Evolutionary conservation across 2,888 invertebrate species (phyloP).

Genomic region (Drosophila nigritarsus): DNA sequence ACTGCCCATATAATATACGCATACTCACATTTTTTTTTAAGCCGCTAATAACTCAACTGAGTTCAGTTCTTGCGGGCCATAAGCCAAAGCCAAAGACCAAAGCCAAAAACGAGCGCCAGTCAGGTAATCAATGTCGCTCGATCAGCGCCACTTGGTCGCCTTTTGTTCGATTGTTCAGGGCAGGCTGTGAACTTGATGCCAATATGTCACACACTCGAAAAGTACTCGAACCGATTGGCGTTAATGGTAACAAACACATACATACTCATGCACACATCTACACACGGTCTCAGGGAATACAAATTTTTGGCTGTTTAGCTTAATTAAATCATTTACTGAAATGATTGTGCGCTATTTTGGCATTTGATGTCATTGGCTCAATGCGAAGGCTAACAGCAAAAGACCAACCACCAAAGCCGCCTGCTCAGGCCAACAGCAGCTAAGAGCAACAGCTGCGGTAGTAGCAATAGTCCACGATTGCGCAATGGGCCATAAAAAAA

Average conservation of each 20-base stretch:
- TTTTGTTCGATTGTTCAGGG: conserved; percentile 66
- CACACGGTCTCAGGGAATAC: conserved; percentile 15
- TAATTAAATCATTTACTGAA: conserved; percentile 81
- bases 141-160: conserved; percentile 79
- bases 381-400: conserved; percentile 66
- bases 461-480: conserved; percentile 30
- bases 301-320: conserved; percentile 70
- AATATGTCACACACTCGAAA: conserved; percentile 80
- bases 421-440: conserved; percentile 8
- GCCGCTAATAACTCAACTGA: conserved; percentile 69
- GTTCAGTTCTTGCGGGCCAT: conserved; percentile 56
- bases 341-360: conserved; percentile 79
- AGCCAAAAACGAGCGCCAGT: conserved; percentile 23
- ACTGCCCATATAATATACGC: conserved; percentile 33
- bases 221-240: conserved; percentile 60
- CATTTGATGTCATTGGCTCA: conserved; percentile 74
- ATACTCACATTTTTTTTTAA: conserved; percentile 41
- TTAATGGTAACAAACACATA: conserved; percentile 39
- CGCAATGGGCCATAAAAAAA: conserved; percentile 51
- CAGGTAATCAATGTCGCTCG: conserved; percentile 76
- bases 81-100: conserved; percentile 21
- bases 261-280: conserved; percentile 10
- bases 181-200: conserved; percentile 76
- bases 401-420: conserved; percentile 6
- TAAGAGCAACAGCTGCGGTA: conserved; percentile 5